Evolutionary conservation across 1,140 invertebrate species (phyloP).

Genomic region (Hylaeus volcanicus): DNA sequence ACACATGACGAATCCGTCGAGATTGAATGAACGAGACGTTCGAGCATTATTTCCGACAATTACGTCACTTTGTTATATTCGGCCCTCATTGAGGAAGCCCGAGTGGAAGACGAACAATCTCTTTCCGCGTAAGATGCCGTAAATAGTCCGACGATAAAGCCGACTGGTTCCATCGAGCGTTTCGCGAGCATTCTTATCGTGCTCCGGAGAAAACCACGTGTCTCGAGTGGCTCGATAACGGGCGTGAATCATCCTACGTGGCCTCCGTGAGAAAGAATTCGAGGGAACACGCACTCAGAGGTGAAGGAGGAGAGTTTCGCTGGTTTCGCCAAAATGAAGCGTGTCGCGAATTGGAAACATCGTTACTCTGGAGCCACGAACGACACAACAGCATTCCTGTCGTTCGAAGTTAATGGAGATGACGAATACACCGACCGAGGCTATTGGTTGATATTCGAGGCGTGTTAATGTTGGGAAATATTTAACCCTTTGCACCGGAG

Average conservation of each 20-base stretch:
- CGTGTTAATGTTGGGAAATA: too few species aligned
- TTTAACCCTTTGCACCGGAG: too few species aligned
- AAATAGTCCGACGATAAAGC: conserved; percentile 45
- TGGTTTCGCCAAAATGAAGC: not conserved
- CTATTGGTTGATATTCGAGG: too few species aligned
- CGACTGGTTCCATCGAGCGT: conserved; percentile 27
- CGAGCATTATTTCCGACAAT: not conserved
- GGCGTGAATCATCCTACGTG: conserved; percentile 51
- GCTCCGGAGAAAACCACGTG: conserved; percentile 38
- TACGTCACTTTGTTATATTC: conserved; percentile 10
- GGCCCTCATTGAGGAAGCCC: conserved; percentile 26
- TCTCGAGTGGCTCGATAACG: conserved; percentile 52
- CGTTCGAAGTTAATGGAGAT: not conserved
- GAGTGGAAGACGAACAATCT: conserved; percentile 25
- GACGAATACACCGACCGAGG: too few species aligned
- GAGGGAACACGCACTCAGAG: not conserved
- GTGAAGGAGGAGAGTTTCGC: not conserved
- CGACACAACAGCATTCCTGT: too few species aligned
- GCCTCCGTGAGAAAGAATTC: conserved; percentile 32
- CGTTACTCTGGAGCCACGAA: too few species aligned
- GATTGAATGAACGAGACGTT: too few species aligned
- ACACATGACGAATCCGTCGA: not conserved
- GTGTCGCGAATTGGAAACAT: not conserved
- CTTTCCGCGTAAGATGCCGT: conserved; percentile 37
- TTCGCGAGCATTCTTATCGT: conserved; percentile 34